Evolutionary conservation across 2,797 vertebrate genomes (phyloP).

Genomic region (Dendrocincla tyrannina): DNA sequence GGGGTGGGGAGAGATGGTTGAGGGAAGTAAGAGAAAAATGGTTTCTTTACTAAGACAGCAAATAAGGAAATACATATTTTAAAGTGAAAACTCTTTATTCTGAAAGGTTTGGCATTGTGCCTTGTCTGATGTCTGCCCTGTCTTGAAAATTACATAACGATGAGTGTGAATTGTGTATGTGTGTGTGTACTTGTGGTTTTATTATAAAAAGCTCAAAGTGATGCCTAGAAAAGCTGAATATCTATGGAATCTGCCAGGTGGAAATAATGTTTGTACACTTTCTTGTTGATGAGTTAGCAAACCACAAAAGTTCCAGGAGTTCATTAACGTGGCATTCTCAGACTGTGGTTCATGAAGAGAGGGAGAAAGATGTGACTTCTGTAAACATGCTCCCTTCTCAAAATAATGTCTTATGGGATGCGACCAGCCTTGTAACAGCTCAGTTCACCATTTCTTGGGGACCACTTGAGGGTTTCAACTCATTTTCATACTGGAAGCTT

Average conservation of each 20-base stretch:
- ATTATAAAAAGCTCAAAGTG: neutral
- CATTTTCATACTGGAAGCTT: neutral
- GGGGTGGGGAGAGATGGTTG: constrained; percentile 4
- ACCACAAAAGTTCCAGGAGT: constrained; percentile 25
- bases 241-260: constrained; percentile 2
- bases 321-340: constrained; percentile 44
- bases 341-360: neutral
- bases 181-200: neutral
- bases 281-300: constrained; percentile 45
- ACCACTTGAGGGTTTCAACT: neutral
- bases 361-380: neutral
- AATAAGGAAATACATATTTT: constrained; percentile 46
- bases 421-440: neutral
- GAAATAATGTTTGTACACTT: constrained; percentile 42
- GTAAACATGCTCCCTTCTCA: neutral
- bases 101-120: constrained; percentile 12
- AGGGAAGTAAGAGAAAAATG: constrained; percentile 45
- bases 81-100: constrained; percentile 52
- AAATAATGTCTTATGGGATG: neutral
- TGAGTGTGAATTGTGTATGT: neutral
- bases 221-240: constrained; percentile 21
- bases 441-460: neutral
- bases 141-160: constrained; percentile 45
- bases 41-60: constrained; percentile 50
- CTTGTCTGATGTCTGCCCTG: constrained; percentile 20